These are phyloP conservation scores for Drosophila oshimai DNA, from an alignment of 1,140 invertebrate species.

Conservation along the genomic window DNA sequence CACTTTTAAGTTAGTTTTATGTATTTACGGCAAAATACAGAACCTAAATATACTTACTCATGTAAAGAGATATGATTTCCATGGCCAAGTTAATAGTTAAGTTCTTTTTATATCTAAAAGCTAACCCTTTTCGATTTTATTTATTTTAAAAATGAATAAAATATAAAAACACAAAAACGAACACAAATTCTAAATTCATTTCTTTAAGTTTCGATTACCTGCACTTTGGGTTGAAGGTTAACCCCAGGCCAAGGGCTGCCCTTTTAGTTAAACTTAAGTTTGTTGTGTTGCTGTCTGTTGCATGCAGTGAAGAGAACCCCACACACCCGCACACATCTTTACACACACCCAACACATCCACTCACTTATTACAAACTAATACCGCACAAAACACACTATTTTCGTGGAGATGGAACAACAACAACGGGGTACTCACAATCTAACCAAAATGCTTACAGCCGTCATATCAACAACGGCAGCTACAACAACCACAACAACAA, in stretches of 20 bases:
- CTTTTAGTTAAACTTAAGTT: constrained; percentile 18
- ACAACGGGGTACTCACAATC: constrained; percentile 31
- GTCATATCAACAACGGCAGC: constrained; percentile 15
- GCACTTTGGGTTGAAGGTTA: constrained; percentile 16
- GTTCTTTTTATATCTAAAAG: constrained; percentile 31
- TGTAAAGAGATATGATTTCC: constrained; percentile 26
- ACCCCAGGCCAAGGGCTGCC: not conserved
- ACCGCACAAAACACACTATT: constrained; percentile 31
- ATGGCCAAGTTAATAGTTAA: constrained; percentile 44
- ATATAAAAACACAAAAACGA: constrained; percentile 49
- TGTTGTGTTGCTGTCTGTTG: constrained; percentile 34
- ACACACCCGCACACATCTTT: not conserved
- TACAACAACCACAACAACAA: constrained; percentile 23
- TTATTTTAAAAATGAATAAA: constrained; percentile 80
- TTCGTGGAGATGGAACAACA: constrained; percentile 21
- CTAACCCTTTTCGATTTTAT: constrained; percentile 57
- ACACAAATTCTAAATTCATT: constrained; percentile 63
- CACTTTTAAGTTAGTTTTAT: constrained; percentile 29
- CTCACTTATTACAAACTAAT: constrained; percentile 21
- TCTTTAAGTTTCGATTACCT: constrained; percentile 25
- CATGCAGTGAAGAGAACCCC: constrained; percentile 21
- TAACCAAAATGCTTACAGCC: constrained; percentile 45
- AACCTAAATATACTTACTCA: constrained; percentile 17
- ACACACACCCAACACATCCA: constrained; percentile 1
- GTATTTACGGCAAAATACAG: constrained; percentile 9